phyloP scores from a whole-genome alignment of 2,888 invertebrate genomes.

The Ceraclea dissimilis region DNA sequence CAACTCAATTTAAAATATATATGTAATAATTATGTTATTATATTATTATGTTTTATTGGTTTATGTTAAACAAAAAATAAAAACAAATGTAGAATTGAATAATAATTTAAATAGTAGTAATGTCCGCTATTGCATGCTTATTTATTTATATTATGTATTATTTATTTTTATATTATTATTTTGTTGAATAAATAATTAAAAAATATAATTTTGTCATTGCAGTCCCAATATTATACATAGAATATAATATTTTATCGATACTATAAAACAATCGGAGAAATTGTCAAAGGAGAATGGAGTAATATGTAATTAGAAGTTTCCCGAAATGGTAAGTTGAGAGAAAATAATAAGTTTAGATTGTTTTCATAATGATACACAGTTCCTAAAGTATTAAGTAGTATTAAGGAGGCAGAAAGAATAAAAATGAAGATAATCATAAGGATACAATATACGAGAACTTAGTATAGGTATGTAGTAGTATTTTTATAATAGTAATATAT shows the following conservation, averaged over 20 bases:
- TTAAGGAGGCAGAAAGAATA: too few species aligned
- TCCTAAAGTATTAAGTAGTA: too few species aligned
- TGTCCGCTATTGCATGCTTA: conserved; percentile 22
- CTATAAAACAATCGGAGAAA: not conserved
- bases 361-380: too few species aligned
- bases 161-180: not conserved
- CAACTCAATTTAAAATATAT: conserved; percentile 18
- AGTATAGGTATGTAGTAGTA: too few species aligned
- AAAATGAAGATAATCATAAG: too few species aligned
- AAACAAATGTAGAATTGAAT: not conserved
- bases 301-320: not conserved
- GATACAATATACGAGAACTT: too few species aligned
- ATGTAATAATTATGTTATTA: not conserved
- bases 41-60: not conserved
- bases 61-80: too few species aligned
- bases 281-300: not conserved
- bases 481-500: too few species aligned
- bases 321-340: not conserved
- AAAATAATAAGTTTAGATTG: not conserved
- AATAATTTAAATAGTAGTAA: not conserved
- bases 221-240: too few species aligned
- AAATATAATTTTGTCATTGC: conserved; percentile 20
- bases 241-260: not conserved
- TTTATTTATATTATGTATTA: not conserved
- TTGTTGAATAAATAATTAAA: not conserved